Conservation (phyloP, 2,888 invertebrate genomes). For the Eilema griseolum region DNA sequence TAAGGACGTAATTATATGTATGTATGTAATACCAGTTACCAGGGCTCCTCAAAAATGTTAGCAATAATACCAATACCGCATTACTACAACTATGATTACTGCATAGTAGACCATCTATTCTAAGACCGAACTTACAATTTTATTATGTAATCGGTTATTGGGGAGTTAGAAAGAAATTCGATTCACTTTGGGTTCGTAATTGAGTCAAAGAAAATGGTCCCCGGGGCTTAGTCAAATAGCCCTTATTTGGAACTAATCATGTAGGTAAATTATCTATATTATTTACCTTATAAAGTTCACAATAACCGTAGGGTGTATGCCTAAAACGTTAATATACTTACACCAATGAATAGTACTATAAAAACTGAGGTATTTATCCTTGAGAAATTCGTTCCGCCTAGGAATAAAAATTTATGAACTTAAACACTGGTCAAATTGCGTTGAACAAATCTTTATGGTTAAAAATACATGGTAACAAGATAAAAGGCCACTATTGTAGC, state of each 20-base stretch:
- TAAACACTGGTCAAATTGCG: too few relatives aligned
- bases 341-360: too few relatives aligned
- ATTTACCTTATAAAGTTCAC: conserved; percentile 27
- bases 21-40: too few relatives aligned
- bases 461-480: too few relatives aligned
- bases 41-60: neutral
- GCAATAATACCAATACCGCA: neutral
- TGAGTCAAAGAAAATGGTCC: conserved; percentile 48
- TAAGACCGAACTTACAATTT: neutral
- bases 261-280: conserved; percentile 33
- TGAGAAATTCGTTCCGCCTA: too few relatives aligned
- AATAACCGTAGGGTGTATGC: neutral
- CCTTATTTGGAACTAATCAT: conserved; percentile 37
- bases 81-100: neutral
- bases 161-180: conserved; percentile 36
- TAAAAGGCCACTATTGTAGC: too few relatives aligned
- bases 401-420: too few relatives aligned
- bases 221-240: conserved; percentile 45
- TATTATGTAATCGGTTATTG: conserved; percentile 26
- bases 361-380: too few relatives aligned
- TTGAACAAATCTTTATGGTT: too few relatives aligned
- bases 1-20: too few relatives aligned
- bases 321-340: conserved; percentile 30
- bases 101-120: neutral
- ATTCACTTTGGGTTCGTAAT: conserved; percentile 43